Evolutionary conservation across 2,888 invertebrate genomes (phyloP).

Genomic region (Drosophila stalkeri): DNA sequence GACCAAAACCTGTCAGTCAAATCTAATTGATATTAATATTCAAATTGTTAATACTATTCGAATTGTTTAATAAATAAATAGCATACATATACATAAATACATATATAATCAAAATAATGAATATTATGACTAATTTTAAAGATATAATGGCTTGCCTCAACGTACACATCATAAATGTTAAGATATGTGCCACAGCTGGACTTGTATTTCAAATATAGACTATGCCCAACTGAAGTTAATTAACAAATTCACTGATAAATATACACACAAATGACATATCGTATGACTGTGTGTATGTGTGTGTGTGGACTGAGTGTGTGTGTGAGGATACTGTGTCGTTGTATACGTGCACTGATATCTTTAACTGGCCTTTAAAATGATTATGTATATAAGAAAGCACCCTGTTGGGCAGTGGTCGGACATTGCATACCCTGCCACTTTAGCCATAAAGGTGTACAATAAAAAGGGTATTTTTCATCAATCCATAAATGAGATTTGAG

Average conservation of each 20-base stretch:
- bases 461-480: too few species aligned
- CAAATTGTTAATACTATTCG: slow-evolving; percentile 78
- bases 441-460: too few species aligned
- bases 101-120: slow-evolving; percentile 2
- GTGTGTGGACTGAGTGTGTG: neutral
- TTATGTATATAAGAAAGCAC: neutral
- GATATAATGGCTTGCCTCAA: neutral
- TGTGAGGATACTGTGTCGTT: neutral
- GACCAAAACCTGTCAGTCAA: slow-evolving; percentile 65
- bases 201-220: neutral
- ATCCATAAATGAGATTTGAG: too few species aligned
- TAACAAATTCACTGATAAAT: slow-evolving; percentile 19
- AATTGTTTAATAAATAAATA: slow-evolving; percentile 76
- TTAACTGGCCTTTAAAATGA: neutral
- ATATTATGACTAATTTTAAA: slow-evolving; percentile 20
- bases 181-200: neutral
- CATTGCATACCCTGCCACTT: neutral
- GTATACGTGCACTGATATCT: neutral
- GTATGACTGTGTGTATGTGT: neutral
- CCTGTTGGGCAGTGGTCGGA: neutral
- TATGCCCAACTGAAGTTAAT: slow-evolving; percentile 22
- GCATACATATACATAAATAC: slow-evolving; percentile 51
- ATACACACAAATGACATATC: slow-evolving; percentile 10
- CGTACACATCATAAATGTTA: neutral
- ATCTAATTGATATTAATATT: slow-evolving; percentile 69